Conservation (phyloP, 2,888 invertebrate species). For the Drosophila nr. perissopoda region DNA sequence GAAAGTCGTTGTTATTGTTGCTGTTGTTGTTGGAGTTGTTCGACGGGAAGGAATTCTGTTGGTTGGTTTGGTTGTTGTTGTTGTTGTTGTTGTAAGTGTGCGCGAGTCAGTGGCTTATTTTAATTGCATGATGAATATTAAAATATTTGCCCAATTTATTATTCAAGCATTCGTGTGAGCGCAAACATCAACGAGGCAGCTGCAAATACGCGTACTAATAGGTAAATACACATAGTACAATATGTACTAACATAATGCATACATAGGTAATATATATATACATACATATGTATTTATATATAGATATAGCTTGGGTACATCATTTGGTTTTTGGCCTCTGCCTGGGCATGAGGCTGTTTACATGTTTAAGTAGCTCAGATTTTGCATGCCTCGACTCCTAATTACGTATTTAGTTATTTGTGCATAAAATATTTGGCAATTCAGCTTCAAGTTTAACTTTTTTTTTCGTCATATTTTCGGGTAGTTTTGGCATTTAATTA, state of each 20-base stretch:
- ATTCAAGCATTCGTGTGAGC: conserved; percentile 73
- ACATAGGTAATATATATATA: conserved; percentile 1
- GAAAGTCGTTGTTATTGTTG: conserved; percentile 44
- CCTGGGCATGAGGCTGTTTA: conserved; percentile 35
- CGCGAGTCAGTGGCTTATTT: conserved; percentile 70
- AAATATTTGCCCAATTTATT: conserved; percentile 82
- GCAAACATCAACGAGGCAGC: conserved; percentile 52
- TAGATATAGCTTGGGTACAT: conserved; percentile 22
- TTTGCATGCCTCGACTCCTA: conserved; percentile 34
- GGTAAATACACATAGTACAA: neutral
- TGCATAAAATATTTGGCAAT: conserved; percentile 54
- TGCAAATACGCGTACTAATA: conserved; percentile 2
- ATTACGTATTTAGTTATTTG: conserved; percentile 71
- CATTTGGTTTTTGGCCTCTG: conserved; percentile 37
- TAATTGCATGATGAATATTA: conserved; percentile 84
- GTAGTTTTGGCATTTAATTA: conserved; percentile 62
- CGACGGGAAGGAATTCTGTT: conserved; percentile 6
- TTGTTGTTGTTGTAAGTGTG: conserved; percentile 21
- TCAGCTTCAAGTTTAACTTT: conserved; percentile 27
- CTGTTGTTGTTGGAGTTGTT: conserved; percentile 9
- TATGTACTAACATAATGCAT: neutral
- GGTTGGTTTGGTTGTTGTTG: conserved; percentile 6
- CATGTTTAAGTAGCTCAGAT: conserved; percentile 57
- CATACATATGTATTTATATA: conserved; percentile 4
- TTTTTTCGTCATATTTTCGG: conserved; percentile 20